Conservation (phyloP, 2,797 vertebrate species). For the Sciurus vulgaris region DNA sequence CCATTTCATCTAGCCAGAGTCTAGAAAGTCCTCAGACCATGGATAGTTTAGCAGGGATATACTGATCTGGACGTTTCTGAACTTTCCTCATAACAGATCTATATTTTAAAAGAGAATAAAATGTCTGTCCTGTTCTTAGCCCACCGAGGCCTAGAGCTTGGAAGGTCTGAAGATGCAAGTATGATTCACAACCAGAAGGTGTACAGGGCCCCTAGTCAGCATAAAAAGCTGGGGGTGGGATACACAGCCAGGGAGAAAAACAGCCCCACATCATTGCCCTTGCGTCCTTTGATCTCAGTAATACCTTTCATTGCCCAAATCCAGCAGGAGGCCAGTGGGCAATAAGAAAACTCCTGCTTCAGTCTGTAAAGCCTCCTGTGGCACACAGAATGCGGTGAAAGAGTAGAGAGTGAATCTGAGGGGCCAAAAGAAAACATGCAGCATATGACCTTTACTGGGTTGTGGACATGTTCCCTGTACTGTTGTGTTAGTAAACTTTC, state of each 20-base stretch:
- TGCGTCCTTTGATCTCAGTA: not conserved
- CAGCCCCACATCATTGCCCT: not conserved
- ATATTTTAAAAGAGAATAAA: not conserved
- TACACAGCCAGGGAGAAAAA: not conserved
- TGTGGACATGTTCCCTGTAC: not conserved
- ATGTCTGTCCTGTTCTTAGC: not conserved
- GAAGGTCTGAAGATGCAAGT: not conserved
- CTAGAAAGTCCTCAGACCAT: not conserved
- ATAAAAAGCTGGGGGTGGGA: not conserved
- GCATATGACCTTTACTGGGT: not conserved
- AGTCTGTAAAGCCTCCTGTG: not conserved
- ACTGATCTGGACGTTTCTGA: not conserved
- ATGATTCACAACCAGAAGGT: not conserved
- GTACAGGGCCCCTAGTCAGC: too few relatives aligned
- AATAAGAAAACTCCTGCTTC: not conserved
- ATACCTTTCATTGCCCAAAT: not conserved
- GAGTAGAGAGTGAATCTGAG: not conserved
- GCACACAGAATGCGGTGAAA: not conserved
- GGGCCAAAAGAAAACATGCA: not conserved
- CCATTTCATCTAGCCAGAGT: too few relatives aligned
- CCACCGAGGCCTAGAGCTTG: not conserved
- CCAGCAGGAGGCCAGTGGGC: not conserved
- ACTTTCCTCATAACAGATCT: not conserved
- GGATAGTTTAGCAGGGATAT: not conserved
- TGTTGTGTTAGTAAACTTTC: not conserved